Evolutionary conservation across 2,797 vertebrate genomes (phyloP), one percentile per base, ranked within the genome.

Genomic region (Enteromius treurensis): DNA sequence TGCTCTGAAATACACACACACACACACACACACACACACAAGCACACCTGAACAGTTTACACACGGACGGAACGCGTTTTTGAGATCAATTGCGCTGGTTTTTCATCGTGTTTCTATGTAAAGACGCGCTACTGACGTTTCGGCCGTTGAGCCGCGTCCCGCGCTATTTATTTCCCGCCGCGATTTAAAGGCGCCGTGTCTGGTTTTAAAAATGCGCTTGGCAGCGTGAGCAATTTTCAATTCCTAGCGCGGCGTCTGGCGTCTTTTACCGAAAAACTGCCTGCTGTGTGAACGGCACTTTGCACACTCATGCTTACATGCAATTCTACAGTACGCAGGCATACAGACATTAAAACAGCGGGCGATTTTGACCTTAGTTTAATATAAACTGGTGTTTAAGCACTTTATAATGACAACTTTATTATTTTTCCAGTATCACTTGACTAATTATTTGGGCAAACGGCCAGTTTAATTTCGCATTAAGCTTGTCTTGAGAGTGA

Each of bases 1-100:
- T 95, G 95, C 94, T 92, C 93, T 95, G 93, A 89, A 90, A 90
- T 82, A 87, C 70, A 84, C 81, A 85, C 32, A 82, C 83, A 47
- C 45, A 14, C 45, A 45, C 42, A 14, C 45, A 47, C 45, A 47
- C 45, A 14, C 42, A 87, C n/a, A 85, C 79, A 88, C 77, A 78
- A 26, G 26, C 75, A 79, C 77, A 81, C 55, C 26, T 5, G 2
- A n/a, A 42, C 13, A 37, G 32, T 40, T 75, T 42, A 85, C 45
- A 82, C 34, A 64, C 40, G 3, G 42, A 55, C 40, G 3, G 47
- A 87, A 26, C 8, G 55, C 51, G 13, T 37, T 37, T 47, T 70
- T 21, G 0, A 9, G 3, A 14, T 37, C 1, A 0, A 37, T 37
- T 37, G n/a, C 21, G n/a, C 8, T 19, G 11, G 3, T 26, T 76